Percentiles rank a stretch among this genome's conserved stretches.
These are phyloP conservation scores for Pantelozetes paolii DNA, from an alignment of 2,888 invertebrate genomes.

Conservation along the genomic window DNA sequence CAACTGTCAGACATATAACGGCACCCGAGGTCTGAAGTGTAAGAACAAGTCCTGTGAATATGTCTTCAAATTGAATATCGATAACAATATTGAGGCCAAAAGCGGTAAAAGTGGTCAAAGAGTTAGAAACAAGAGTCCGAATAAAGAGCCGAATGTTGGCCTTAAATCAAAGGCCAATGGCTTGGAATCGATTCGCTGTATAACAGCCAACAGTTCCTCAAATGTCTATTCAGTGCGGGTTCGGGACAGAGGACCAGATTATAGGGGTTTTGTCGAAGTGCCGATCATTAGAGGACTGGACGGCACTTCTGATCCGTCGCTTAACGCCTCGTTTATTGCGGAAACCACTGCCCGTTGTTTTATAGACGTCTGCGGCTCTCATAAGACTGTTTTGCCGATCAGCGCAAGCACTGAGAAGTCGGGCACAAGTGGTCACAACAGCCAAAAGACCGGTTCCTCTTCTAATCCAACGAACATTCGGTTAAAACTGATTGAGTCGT, in stretches of 20 bases:
- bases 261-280: slow-evolving; percentile 68
- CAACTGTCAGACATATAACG: slow-evolving; percentile 70
- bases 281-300: slow-evolving; percentile 49
- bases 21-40: slow-evolving; percentile 67
- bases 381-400: slow-evolving; percentile 35
- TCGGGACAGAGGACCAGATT: slow-evolving; percentile 65
- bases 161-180: too few relatives aligned
- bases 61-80: slow-evolving; percentile 57
- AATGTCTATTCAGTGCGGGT: slow-evolving; percentile 65
- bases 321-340: slow-evolving; percentile 51
- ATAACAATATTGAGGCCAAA: slow-evolving; percentile 51
- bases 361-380: slow-evolving; percentile 55
- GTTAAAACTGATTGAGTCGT: slow-evolving; percentile 51
- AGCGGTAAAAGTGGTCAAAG: slow-evolving; percentile 45
- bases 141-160: slow-evolving; percentile 50
- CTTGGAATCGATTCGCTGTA: slow-evolving; percentile 64
- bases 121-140: slow-evolving; percentile 57
- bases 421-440: background rate
- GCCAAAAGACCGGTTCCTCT: background rate
- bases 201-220: slow-evolving; percentile 59
- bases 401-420: background rate
- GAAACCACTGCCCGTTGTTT: slow-evolving; percentile 58
- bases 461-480: slow-evolving; percentile 40
- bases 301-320: slow-evolving; percentile 40
- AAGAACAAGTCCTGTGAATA: slow-evolving; percentile 67